phyloP scores from a whole-genome alignment of 2,113 vertebrate species.

The Ancistrus triradiatus region DNA sequence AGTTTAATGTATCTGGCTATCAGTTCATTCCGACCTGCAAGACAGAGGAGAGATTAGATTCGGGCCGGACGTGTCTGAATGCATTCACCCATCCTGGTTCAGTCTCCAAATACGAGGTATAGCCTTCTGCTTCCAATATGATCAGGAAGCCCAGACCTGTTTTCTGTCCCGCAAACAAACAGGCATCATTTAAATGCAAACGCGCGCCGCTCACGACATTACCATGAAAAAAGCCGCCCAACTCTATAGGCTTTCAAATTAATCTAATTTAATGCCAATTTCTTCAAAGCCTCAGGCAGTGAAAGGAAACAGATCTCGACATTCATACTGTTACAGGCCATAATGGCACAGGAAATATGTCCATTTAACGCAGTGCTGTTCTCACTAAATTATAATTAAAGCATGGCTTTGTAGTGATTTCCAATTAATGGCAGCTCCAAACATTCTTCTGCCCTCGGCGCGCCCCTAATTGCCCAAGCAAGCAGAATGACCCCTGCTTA shows the following conservation, averaged over 20 bases:
- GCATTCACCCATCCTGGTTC: no score
- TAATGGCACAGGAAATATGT: slow-evolving; percentile 64
- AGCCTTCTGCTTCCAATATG: neutral
- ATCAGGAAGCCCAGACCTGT: slow-evolving; percentile 3
- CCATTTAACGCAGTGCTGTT: slow-evolving; percentile 66
- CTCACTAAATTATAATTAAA: slow-evolving; percentile 73
- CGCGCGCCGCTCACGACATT: slow-evolving; percentile 52
- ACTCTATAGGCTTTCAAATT: slow-evolving; percentile 62
- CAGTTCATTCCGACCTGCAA: slow-evolving; percentile 93
- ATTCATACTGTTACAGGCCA: slow-evolving; percentile 64
- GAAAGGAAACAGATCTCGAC: slow-evolving; percentile 67
- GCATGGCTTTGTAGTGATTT: slow-evolving; percentile 71
- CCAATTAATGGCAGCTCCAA: slow-evolving; percentile 71
- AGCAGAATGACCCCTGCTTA: slow-evolving; percentile 71
- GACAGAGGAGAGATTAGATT: slow-evolving; percentile 3
- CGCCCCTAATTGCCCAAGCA: slow-evolving; percentile 68
- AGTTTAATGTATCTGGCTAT: slow-evolving; percentile 99
- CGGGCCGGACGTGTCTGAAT: neutral
- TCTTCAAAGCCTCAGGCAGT: slow-evolving; percentile 64
- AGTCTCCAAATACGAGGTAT: neutral
- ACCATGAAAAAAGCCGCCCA: slow-evolving; percentile 57
- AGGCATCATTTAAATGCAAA: slow-evolving; percentile 50
- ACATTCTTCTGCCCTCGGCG: slow-evolving; percentile 71
- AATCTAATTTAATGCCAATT: slow-evolving; percentile 68
- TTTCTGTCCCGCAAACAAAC: slow-evolving; percentile 38